A percentile compares a stretch with the other conserved stretches of the same genome.
phyloP scores from a whole-genome alignment of 2,113 vertebrate species.

The Eonycteris spelaea region DNA sequence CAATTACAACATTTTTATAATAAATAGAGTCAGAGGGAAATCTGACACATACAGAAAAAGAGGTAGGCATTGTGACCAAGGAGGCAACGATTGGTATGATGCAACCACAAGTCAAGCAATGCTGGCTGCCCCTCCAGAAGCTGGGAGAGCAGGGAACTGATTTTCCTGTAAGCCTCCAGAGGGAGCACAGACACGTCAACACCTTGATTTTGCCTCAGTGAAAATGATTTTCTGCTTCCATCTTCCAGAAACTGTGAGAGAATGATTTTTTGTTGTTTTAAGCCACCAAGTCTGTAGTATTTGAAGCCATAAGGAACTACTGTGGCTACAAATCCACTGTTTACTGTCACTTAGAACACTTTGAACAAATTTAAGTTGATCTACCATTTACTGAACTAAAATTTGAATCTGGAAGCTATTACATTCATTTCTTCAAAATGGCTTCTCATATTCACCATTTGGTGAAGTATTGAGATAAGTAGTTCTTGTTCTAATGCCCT shows the following conservation, averaged over 20 bases:
- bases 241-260: not conserved
- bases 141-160: not conserved
- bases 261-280: not conserved
- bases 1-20: not conserved
- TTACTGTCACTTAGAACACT: not conserved
- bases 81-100: not conserved
- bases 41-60: not conserved
- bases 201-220: not conserved
- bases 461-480: not conserved
- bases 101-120: not conserved
- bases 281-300: not conserved
- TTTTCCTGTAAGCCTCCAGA: not conserved
- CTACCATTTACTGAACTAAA: not conserved
- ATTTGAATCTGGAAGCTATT: not conserved
- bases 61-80: not conserved
- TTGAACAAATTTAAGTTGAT: not conserved
- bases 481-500: not conserved
- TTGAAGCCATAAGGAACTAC: not conserved
- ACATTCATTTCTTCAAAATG: not conserved
- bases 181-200: not conserved
- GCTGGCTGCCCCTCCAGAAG: not conserved
- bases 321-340: not conserved
- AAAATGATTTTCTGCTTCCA: not conserved
- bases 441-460: not conserved
- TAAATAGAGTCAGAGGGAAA: not conserved